Percentiles rank a stretch among this genome's conserved stretches.
Conservation (phyloP, 1,140 invertebrate genomes). For the Drusus annulatus region DNA sequence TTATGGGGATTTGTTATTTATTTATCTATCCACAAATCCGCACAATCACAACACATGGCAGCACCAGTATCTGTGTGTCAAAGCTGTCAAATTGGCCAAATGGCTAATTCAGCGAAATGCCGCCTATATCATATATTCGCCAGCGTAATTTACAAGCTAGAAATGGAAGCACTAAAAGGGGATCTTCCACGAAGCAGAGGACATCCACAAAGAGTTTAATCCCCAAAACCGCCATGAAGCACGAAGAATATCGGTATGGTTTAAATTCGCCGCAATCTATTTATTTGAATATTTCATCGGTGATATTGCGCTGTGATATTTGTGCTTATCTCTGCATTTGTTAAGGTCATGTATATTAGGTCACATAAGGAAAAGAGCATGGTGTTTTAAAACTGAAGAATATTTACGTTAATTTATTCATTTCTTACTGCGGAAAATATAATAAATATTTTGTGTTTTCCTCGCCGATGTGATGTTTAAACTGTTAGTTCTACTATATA, state of each 20-base stretch:
- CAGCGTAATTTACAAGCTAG: constrained; percentile 42
- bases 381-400: too few relatives aligned
- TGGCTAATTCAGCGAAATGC: constrained; percentile 39
- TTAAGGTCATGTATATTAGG: not conserved
- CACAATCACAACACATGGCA: not conserved
- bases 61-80: constrained; percentile 10
- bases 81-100: constrained; percentile 38
- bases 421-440: too few relatives aligned
- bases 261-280: not conserved
- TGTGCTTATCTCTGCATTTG: not conserved
- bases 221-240: constrained; percentile 24
- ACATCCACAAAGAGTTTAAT: constrained; percentile 33
- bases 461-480: too few relatives aligned
- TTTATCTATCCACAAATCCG: not conserved
- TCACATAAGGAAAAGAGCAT: too few relatives aligned
- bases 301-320: constrained; percentile 5
- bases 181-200: constrained; percentile 12
- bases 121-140: constrained; percentile 43
- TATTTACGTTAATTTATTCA: too few relatives aligned
- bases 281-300: constrained; percentile 23
- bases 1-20: not conserved
- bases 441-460: too few relatives aligned
- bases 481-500: too few relatives aligned
- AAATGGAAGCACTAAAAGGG: constrained; percentile 42
- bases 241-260: constrained; percentile 41